phyloP scores from a whole-genome alignment of 1,140 invertebrate species.

The Brachionus asplanchnoidis region DNA sequence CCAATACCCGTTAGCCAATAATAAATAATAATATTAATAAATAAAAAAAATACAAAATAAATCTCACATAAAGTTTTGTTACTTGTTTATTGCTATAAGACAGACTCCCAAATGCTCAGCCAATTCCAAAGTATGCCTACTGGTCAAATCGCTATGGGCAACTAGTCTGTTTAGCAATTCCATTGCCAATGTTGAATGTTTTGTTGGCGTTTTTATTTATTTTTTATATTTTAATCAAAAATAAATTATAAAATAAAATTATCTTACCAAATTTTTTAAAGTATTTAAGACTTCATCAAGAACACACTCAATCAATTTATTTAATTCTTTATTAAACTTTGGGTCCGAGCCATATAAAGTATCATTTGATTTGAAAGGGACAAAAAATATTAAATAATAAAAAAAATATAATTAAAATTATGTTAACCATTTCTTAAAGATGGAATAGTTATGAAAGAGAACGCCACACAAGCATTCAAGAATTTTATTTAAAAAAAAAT shows the following conservation, averaged over 20 bases:
- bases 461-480: conserved; percentile 77
- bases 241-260: background rate
- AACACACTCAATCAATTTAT: conserved; percentile 49
- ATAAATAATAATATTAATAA: background rate
- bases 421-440: conserved; percentile 79
- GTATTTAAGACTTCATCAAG: background rate
- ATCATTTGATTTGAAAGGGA: conserved; percentile 75
- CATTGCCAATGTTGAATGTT: conserved; percentile 64
- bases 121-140: conserved; percentile 62
- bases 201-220: conserved; percentile 49
- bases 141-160: conserved; percentile 65
- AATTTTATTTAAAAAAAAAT: conserved; percentile 39
- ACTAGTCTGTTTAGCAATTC: conserved; percentile 71
- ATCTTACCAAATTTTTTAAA: background rate
- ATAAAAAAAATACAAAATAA: background rate
- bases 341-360: conserved; percentile 80
- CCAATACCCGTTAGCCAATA: too few species aligned
- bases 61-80: background rate
- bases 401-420: too few species aligned
- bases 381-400: background rate
- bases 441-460: conserved; percentile 89
- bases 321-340: conserved; percentile 75
- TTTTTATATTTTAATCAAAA: too few species aligned
- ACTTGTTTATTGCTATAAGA: conserved; percentile 61
- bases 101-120: conserved; percentile 71